Evolutionary conservation across 2,888 invertebrate genomes (phyloP).

Genomic region (Lissonota sp.): DNA sequence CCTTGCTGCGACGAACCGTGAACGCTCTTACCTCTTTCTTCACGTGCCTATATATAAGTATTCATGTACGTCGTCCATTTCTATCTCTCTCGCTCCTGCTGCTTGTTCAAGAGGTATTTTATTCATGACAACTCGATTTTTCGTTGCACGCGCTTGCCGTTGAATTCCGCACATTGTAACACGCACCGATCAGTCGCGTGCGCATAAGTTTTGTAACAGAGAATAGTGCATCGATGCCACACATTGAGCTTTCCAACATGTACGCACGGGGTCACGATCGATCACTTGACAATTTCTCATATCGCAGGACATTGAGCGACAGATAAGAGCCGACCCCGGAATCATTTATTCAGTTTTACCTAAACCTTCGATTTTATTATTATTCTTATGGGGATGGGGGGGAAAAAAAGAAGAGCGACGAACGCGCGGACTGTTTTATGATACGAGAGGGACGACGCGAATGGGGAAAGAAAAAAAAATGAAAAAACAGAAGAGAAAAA

Average conservation of each 20-base stretch:
- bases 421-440: constrained; percentile 40
- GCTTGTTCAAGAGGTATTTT: constrained; percentile 60
- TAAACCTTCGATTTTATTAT: constrained; percentile 28
- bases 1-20: constrained; percentile 43
- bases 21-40: constrained; percentile 35
- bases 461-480: constrained; percentile 11
- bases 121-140: constrained; percentile 64
- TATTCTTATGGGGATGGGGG: constrained; percentile 17
- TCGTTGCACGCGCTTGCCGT: constrained; percentile 43
- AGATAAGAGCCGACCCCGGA: constrained; percentile 1
- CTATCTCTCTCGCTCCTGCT: constrained; percentile 32
- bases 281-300: constrained; percentile 42
- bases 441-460: constrained; percentile 28
- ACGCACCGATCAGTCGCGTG: neutral
- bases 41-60: constrained; percentile 36
- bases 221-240: too few species aligned
- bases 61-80: constrained; percentile 27
- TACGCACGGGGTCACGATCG: constrained; percentile 52
- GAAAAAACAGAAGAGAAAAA: constrained; percentile 14
- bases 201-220: too few species aligned
- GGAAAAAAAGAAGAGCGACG: constrained; percentile 12
- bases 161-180: neutral
- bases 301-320: neutral
- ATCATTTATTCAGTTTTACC: constrained; percentile 41
- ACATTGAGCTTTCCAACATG: neutral